Evolutionary conservation across 2,888 invertebrate genomes (phyloP), one percentile per base, ranked within the genome.

Genomic region (Odontocerum albicorne): DNA sequence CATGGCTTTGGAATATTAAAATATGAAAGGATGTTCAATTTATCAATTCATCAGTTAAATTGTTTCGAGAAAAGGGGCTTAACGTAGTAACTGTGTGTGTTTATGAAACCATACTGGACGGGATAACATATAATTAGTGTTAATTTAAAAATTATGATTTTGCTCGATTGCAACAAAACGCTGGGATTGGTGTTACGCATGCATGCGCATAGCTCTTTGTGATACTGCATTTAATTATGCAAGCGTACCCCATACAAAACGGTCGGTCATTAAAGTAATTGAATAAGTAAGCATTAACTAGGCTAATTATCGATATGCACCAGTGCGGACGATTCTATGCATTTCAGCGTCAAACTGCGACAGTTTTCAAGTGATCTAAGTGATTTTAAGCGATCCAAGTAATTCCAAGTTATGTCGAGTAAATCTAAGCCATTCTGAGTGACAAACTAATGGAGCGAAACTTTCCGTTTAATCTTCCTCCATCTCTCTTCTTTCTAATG

Each of bases 281-380:
- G 57, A 60, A 60, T 60, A 57, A 56, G 50, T 53, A 54, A 49
- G 47, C 55, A 57, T 60, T 55, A 55, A 60, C 54, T 43, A 33
- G 60, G 56, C 44, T 60, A 60, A 60, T 60, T 60, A 54, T 55
- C 47, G 52, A 53, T 56, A 50, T 59, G 59, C 59, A 56, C 42
- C 55, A 38, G 36, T 46, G 54, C 38, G 15, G 38, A 16, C 15
- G 38, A 17, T 15, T n/a, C n/a, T n/a, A n/a, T n/a, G n/a, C n/a
- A n/a, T n/a, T n/a, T n/a, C n/a, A n/a, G n/a, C n/a, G n/a, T n/a
- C n/a, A n/a, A n/a, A n/a, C n/a, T n/a, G n/a, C n/a, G n/a, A n/a
- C n/a, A n/a, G n/a, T n/a, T n/a, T n/a, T n/a, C n/a, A n/a, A n/a
- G n/a, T n/a, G n/a, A n/a, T n/a, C n/a, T n/a, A n/a, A n/a, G n/a